These are phyloP conservation scores for Hydrozoanthus gracilis DNA, from an alignment of 92 coral and sea anemone genomes.

Conservation along the genomic window DNA sequence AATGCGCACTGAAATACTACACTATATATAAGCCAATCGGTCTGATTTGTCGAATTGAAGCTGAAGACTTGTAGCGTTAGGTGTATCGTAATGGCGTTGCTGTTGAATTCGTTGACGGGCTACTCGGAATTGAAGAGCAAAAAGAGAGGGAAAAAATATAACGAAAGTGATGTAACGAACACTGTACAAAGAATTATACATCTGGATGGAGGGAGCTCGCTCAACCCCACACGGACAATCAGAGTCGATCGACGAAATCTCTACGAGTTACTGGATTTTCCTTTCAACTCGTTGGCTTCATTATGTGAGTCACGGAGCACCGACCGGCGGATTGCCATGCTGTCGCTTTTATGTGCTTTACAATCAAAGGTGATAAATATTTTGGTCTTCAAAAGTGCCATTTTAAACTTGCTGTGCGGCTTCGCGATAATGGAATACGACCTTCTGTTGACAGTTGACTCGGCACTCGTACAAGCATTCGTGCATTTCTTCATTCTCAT, in stretches of 20 bases:
- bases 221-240: background rate
- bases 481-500: slow-evolving; percentile 15
- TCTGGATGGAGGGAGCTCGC: background rate
- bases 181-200: slow-evolving; percentile 19
- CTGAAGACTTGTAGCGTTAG: background rate
- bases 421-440: slow-evolving; percentile 31
- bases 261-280: slow-evolving; percentile 28
- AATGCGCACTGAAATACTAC: no score
- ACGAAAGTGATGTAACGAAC: slow-evolving; percentile 9
- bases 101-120: slow-evolving; percentile 38
- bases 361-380: slow-evolving; percentile 2
- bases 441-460: slow-evolving; percentile 5
- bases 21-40: background rate
- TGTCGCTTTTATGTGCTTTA: slow-evolving; percentile 25
- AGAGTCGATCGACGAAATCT: slow-evolving; percentile 15
- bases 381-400: slow-evolving; percentile 23
- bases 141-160: background rate
- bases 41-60: background rate
- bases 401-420: slow-evolving; percentile 25
- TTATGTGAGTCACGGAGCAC: background rate
- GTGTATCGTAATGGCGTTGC: slow-evolving; percentile 12
- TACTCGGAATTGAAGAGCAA: slow-evolving; percentile 27
- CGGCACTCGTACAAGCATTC: slow-evolving; percentile 10
- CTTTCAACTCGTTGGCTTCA: slow-evolving; percentile 9
- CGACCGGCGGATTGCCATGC: slow-evolving; percentile 14